phyloP scores from a whole-genome alignment of 2,888 invertebrate species.

The Ametastegia equiseti region DNA sequence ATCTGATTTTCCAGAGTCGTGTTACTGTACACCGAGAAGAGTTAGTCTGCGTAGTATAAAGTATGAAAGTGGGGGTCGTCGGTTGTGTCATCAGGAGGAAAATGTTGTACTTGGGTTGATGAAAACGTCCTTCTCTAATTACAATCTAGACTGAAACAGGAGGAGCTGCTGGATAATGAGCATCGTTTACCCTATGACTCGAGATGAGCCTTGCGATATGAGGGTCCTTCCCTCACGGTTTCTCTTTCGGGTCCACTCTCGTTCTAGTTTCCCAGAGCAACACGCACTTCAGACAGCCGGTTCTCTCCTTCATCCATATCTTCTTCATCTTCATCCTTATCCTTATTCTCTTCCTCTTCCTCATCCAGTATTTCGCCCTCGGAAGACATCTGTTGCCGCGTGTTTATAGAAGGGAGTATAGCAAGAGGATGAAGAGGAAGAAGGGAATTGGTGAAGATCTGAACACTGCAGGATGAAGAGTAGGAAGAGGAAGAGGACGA shows the following conservation, averaged over 20 bases:
- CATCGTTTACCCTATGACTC: conserved; percentile 11
- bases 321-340: no score
- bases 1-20: no score
- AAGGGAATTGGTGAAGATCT: not conserved
- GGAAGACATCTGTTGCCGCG: not conserved
- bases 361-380: not conserved
- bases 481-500: no score
- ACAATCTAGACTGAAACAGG: conserved; percentile 12
- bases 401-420: not conserved
- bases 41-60: no score
- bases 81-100: not conserved
- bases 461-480: not conserved
- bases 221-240: not conserved
- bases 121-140: conserved; percentile 1
- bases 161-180: conserved; percentile 14
- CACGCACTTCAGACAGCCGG: not conserved
- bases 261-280: not conserved
- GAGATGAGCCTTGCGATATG: conserved; percentile 17
- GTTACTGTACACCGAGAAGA: no score
- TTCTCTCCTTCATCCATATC: not conserved
- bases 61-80: no score
- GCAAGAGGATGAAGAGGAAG: not conserved
- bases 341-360: not conserved
- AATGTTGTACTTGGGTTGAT: not conserved
- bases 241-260: not conserved